phyloP scores from a whole-genome alignment of 1,140 invertebrate species.

The Manduca sexta region DNA sequence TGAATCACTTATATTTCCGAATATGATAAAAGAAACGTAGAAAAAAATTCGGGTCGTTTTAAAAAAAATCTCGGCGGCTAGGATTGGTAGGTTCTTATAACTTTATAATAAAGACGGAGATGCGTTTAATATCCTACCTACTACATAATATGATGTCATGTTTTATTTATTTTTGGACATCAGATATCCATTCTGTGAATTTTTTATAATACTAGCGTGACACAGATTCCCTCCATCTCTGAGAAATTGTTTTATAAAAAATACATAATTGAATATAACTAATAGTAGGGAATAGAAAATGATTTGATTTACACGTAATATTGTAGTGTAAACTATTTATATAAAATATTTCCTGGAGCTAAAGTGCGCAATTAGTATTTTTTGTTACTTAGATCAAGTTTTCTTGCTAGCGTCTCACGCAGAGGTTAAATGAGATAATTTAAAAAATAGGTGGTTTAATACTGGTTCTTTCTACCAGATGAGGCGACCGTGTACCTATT shows the following conservation, averaged over 20 bases:
- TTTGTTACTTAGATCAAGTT: conserved; percentile 35
- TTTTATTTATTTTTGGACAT: conserved; percentile 13
- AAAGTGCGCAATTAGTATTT: conserved; percentile 31
- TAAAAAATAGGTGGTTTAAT: conserved; percentile 31
- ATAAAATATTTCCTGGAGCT: conserved; percentile 23
- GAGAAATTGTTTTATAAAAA: conserved; percentile 13
- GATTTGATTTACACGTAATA: conserved; percentile 13
- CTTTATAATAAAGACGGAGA: no score
- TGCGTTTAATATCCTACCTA: not conserved
- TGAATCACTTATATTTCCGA: not conserved
- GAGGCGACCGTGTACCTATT: conserved; percentile 20
- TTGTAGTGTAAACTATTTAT: conserved; percentile 9
- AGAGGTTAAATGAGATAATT: conserved; percentile 41
- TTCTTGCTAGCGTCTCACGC: conserved; percentile 25
- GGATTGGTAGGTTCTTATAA: no score
- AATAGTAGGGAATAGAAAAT: conserved; percentile 8
- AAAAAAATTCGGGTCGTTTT: not conserved
- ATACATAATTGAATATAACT: no score
- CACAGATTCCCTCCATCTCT: conserved; percentile 12
- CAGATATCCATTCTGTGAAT: not conserved
- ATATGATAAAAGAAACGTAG: not conserved
- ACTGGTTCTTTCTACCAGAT: conserved; percentile 19
- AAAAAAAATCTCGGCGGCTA: no score
- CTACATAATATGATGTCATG: conserved; percentile 11
- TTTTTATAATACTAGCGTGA: conserved; percentile 11